A percentile compares a stretch with the other conserved stretches of the same genome.
phyloP scores from a whole-genome alignment of 2,888 invertebrate species.

The Macropis europaea region DNA sequence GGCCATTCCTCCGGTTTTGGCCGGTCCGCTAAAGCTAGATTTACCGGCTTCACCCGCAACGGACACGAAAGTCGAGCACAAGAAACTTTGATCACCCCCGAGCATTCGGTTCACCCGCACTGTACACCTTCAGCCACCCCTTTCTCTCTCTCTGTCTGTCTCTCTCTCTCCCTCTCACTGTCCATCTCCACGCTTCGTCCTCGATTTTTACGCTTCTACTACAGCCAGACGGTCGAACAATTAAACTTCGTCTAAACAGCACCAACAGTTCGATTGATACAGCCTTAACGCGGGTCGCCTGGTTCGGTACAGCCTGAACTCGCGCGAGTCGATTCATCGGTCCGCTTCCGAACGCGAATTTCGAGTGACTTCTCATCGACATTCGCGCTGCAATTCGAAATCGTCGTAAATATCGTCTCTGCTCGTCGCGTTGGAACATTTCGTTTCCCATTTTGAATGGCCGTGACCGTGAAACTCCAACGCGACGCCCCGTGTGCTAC shows the following conservation, averaged over 20 bases:
- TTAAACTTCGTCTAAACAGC: conserved; percentile 56
- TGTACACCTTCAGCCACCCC: conserved; percentile 18
- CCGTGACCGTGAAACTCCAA: too few relatives aligned
- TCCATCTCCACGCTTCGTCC: not conserved
- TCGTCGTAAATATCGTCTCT: too few relatives aligned
- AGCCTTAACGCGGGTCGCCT: not conserved
- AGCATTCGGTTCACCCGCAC: conserved; percentile 48
- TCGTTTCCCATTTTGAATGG: too few relatives aligned
- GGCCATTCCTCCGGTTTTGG: conserved; percentile 38
- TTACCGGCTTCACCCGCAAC: conserved; percentile 51
- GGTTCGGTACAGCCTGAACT: too few relatives aligned
- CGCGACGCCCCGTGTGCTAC: too few relatives aligned
- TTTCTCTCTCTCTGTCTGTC: not conserved
- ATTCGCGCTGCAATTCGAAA: too few relatives aligned
- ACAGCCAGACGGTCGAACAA: conserved; percentile 37
- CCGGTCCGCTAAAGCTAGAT: conserved; percentile 48
- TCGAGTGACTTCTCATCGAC: too few relatives aligned
- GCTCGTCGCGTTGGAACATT: too few relatives aligned
- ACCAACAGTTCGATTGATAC: conserved; percentile 48
- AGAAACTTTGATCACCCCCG: conserved; percentile 59
- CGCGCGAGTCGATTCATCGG: too few relatives aligned
- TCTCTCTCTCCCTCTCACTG: not conserved
- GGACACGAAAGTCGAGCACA: conserved; percentile 51
- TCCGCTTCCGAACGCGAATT: too few relatives aligned
- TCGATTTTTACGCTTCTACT: conserved; percentile 13